Conservation (phyloP, 2,888 invertebrate species). For the Mechanitis mazaeus region DNA sequence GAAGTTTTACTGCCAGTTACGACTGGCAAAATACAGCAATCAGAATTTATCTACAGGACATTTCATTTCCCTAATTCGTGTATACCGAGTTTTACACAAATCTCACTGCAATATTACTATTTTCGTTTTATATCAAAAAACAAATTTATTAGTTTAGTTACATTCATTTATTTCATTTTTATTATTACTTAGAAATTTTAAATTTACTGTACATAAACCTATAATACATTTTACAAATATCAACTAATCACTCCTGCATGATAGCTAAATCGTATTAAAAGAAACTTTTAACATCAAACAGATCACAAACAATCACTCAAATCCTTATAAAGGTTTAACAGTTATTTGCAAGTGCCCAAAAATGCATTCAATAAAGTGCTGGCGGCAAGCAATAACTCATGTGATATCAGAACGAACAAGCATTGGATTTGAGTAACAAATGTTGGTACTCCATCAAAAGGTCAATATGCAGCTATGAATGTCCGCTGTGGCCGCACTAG, state of each 20-base stretch:
- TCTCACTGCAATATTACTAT: background rate
- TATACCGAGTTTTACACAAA: constrained; percentile 5
- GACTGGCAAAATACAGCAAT: constrained; percentile 43
- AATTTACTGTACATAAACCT: background rate
- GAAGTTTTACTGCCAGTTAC: constrained; percentile 42
- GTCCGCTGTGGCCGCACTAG: constrained; percentile 36
- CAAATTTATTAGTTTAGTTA: background rate
- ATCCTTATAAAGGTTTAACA: background rate
- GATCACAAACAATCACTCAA: background rate
- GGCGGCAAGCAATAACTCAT: background rate
- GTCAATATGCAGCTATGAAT: constrained; percentile 52
- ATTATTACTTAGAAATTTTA: no score
- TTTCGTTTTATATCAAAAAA: background rate
- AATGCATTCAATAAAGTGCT: constrained; percentile 2
- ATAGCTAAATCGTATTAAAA: no score
- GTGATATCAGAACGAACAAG: constrained; percentile 6
- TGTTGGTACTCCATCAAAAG: constrained; percentile 55
- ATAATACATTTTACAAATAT: no score
- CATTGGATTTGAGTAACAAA: constrained; percentile 42
- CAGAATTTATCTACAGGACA: constrained; percentile 24
- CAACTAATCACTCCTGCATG: no score
- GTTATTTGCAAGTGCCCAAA: constrained; percentile 3
- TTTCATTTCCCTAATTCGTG: constrained; percentile 7
- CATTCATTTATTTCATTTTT: no score
- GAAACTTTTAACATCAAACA: background rate